A percentile compares a stretch with the other conserved stretches of the same genome.
Evolutionary conservation across 2,888 invertebrate genomes (phyloP).

Genomic region (Oligia fasciuncula): DNA sequence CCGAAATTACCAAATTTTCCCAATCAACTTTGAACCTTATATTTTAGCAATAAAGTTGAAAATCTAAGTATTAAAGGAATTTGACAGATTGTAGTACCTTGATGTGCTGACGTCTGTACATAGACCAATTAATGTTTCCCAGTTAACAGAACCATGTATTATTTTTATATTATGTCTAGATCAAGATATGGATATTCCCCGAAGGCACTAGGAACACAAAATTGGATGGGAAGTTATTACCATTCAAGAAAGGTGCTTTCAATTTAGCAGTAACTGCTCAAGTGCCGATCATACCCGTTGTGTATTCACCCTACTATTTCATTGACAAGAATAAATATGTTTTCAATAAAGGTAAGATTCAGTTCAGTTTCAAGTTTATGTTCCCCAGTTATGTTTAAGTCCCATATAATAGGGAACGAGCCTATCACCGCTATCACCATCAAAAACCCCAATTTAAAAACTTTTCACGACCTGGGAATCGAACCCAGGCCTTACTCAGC

Average conservation of each 20-base stretch:
- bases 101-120: too few species aligned
- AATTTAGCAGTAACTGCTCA: conserved; percentile 90
- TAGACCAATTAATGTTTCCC: neutral
- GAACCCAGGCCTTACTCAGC: too few species aligned
- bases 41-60: too few species aligned
- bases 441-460: too few species aligned
- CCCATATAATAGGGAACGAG: too few species aligned
- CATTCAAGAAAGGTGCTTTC: conserved; percentile 92
- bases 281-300: conserved; percentile 90
- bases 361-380: neutral
- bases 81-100: too few species aligned
- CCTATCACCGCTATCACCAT: too few species aligned
- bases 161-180: conserved; percentile 42
- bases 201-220: conserved; percentile 90
- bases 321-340: conserved; percentile 72
- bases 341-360: conserved; percentile 73
- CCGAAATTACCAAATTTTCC: too few species aligned
- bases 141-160: neutral
- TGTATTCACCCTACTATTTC: conserved; percentile 89
- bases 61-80: too few species aligned
- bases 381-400: neutral
- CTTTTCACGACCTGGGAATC: neutral
- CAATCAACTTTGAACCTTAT: too few species aligned
- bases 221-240: conserved; percentile 82
- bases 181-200: conserved; percentile 91